phyloP scores from a whole-genome alignment of 2,888 invertebrate species.

The Pachycephus smyrnensis region DNA sequence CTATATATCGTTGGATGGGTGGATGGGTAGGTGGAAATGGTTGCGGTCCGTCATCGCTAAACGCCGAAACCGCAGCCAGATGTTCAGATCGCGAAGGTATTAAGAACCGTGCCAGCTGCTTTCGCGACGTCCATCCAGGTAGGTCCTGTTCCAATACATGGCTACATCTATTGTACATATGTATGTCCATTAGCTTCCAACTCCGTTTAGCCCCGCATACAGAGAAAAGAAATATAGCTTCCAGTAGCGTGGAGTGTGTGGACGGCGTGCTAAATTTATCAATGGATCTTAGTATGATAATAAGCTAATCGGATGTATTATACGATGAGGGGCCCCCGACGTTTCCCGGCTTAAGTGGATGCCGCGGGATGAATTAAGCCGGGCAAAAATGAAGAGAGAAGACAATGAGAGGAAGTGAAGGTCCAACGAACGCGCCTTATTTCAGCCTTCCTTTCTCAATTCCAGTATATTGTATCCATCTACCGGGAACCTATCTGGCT shows the following conservation, averaged over 20 bases:
- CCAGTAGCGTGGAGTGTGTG: background rate
- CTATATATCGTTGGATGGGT: background rate
- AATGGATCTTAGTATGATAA: conserved; percentile 57
- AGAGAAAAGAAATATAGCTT: background rate
- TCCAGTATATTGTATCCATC: background rate
- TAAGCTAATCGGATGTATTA: conserved; percentile 60
- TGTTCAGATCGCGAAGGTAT: conserved; percentile 43
- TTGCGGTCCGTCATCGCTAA: conserved; percentile 56
- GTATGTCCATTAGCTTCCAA: background rate
- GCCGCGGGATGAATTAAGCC: conserved; percentile 37
- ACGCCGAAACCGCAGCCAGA: conserved; percentile 62
- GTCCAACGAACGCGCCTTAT: conserved; percentile 61
- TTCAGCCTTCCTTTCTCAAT: conserved; percentile 28
- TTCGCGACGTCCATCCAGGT: conserved; percentile 24
- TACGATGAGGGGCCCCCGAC: conserved; percentile 27
- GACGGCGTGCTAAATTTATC: conserved; percentile 56
- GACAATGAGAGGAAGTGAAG: conserved; percentile 66
- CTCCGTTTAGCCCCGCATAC: background rate
- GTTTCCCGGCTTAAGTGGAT: conserved; percentile 24
- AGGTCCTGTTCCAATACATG: background rate
- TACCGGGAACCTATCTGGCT: background rate
- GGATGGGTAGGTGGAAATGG: background rate
- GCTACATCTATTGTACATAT: background rate
- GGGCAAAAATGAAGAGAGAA: conserved; percentile 40
- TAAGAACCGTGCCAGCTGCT: conserved; percentile 36